phyloP scores from a whole-genome alignment of 2,797 vertebrate species.

The Gymnoscopelus braueri region DNA sequence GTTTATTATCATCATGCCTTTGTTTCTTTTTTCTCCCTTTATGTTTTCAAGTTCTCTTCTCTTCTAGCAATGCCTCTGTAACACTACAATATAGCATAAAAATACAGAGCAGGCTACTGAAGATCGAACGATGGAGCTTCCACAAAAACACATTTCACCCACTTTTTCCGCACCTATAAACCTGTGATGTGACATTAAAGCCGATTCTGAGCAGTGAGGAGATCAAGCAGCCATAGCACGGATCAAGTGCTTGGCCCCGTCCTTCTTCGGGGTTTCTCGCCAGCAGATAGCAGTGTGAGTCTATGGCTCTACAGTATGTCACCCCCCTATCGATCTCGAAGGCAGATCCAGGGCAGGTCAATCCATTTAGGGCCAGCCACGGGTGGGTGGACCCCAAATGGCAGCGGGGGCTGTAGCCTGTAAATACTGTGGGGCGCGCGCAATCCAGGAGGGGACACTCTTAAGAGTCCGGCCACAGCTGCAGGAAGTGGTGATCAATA shows the following conservation, averaged over 20 bases:
- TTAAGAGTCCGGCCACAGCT: slow-evolving; percentile 36
- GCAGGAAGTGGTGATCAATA: slow-evolving; percentile 48
- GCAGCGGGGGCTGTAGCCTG: slow-evolving; percentile 22
- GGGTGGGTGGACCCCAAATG: background rate
- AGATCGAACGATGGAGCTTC: slow-evolving; percentile 6
- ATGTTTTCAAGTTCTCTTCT: slow-evolving; percentile 18
- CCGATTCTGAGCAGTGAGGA: too few species aligned
- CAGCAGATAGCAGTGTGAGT: slow-evolving; percentile 43
- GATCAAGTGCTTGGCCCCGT: background rate
- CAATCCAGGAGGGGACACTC: slow-evolving; percentile 22
- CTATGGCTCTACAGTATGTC: slow-evolving; percentile 18
- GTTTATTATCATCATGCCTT: slow-evolving; percentile 6
- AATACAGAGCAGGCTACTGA: slow-evolving; percentile 6
- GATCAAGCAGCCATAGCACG: too few species aligned
- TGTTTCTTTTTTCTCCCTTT: background rate
- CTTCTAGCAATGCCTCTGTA: slow-evolving; percentile 41
- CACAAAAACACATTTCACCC: too few species aligned
- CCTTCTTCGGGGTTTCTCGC: slow-evolving; percentile 11
- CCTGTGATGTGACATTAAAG: too few species aligned
- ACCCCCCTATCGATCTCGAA: slow-evolving; percentile 54
- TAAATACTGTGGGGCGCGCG: slow-evolving; percentile 6
- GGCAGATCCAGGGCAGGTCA: slow-evolving; percentile 60
- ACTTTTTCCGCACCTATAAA: too few species aligned
- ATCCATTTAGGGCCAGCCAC: slow-evolving; percentile 50
- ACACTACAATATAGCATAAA: slow-evolving; percentile 35